Base-by-base conservation (phyloP, 2,888 invertebrate species). In the Calameuta filiformis region DNA sequence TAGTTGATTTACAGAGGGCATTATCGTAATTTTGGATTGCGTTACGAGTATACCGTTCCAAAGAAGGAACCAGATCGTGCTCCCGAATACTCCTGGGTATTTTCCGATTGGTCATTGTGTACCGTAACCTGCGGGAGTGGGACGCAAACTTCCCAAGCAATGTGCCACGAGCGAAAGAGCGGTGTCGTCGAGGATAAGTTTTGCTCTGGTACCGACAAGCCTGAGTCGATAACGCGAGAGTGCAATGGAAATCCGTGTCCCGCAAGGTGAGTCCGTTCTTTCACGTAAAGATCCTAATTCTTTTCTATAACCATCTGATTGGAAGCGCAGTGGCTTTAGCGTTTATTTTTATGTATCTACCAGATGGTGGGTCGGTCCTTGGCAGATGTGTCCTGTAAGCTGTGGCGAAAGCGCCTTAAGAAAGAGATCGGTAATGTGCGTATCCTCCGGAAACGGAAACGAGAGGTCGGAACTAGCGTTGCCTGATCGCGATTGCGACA, bases 301-400 rank as follows among this genome's bases (percentile, higher is more conserved):
- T 30, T 33, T 11, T 4, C 0, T 69, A 12, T 69, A 12, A 31
- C 2, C 69, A 3, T 31, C 3, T 15, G 0, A n/a, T 4, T 69
- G 12, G 30, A 30, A 1, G n/a, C 11, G 1, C 15, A 12, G 69
- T 33, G 69, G 30, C 69, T 30, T 69, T 11, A 33, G 12, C 4
- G 15, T 15, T 40, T 6, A 4, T 15, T 40, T 4, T 40, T 40
- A 15, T 15, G 6, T 4, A 40, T 15, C 1, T 15, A 15, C 40
- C 75, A 90, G 89, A 77, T 98, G 97, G 97, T 97, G 97, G 96
- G 93, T 95, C 35, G 97, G 97, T 0, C 95, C 96, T 0, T 98
- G 98, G 98, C 96, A 96, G 87, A 94, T 95, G 79, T 98, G 98
- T 90, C 94, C 95, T 9, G 94, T 94, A 0, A 95, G 95, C 0